A percentile compares a stretch with the other conserved stretches of the same genome.
Conservation (phyloP, 2,113 vertebrate species). For the Callipepla californica region DNA sequence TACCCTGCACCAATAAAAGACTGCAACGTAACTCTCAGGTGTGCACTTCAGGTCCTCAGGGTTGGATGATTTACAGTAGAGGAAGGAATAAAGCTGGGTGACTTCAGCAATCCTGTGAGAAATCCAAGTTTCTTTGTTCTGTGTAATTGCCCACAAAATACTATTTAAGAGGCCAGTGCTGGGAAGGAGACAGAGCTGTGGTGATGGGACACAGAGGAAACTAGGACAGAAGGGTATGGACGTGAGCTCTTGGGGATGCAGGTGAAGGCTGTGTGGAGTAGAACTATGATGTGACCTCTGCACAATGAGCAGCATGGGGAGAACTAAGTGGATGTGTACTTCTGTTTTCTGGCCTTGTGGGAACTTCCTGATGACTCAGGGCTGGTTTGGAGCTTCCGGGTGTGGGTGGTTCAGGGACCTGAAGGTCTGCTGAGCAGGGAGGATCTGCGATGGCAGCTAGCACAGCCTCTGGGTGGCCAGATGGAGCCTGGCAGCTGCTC, state of each 20-base stretch:
- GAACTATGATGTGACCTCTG: fast-evolving
- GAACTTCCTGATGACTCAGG: not conserved
- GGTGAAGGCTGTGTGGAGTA: not conserved
- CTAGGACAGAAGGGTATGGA: not conserved
- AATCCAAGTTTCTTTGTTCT: not conserved
- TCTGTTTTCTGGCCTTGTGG: not conserved
- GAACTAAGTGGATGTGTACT: fast-evolving
- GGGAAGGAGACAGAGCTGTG: not conserved
- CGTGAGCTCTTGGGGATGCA: not conserved
- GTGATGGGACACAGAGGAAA: not conserved
- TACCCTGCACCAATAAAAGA: not conserved
- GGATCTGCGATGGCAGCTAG: not conserved
- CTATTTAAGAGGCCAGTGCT: not conserved
- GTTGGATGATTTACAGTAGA: not conserved
- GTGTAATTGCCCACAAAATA: not conserved
- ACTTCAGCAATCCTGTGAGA: not conserved
- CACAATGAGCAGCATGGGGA: not conserved
- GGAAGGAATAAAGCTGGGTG: not conserved
- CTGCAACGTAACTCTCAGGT: fast-evolving
- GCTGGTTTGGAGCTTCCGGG: not conserved
- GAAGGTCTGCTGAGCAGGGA: not conserved
- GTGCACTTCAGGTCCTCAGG: not conserved
- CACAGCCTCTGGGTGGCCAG: fast-evolving
- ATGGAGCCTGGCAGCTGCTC: not conserved
- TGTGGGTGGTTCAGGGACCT: fast-evolving